Evolutionary conservation across 2,888 invertebrate genomes (phyloP), one percentile per base, ranked within the genome.

Genomic region (Apamea monoglypha): DNA sequence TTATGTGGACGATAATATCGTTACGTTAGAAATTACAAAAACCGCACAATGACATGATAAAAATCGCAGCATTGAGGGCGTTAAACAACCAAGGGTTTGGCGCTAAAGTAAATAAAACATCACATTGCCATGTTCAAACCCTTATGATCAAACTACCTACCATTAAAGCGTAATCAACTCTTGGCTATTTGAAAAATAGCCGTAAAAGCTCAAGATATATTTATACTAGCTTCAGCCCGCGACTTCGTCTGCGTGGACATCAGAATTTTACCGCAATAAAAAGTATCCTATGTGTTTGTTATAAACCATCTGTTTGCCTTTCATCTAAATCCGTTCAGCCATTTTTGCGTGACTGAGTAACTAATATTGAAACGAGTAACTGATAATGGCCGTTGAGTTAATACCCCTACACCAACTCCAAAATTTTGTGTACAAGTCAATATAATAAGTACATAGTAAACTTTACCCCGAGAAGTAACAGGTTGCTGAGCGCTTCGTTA

Each of bases 381-480:
- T 47, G 44, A 47, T 18, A 14, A 29, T 47, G 29, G 10, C n/a
- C 18, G 14, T 63, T 76, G 1, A 63, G 40, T 25, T 50, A 63
- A 76, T 40, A 44, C 18, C 12, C 1, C 18, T 32, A 5, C 18
- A 25, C 18, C 36, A 63, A 71, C 59, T 47, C 10, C 21, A 66
- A 75, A 59, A 59, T 76, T 0, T 66, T 73, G 44, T 53, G 7
- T 47, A 63, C 10, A 44, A 75, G 64, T 50, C 36, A 64, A 66
- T 56, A 64, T 64, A 50, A 40, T 61, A 78, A 18, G 59, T 53
- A 36, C 44, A 47, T 47, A 29, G 47, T 59, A 56, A 80, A 82
- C 47, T 75, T 82, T 47, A 80, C 12, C 47, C 47, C 18, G 47
- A 76, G 76, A 66, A 50, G 47, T 66, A 80, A 83, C 83, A 76